Percentiles rank a stretch among this genome's conserved stretches.
These are phyloP conservation scores for Iselma pallidipennis DNA, from an alignment of 2,888 invertebrate genomes.

Conservation along the genomic window DNA sequence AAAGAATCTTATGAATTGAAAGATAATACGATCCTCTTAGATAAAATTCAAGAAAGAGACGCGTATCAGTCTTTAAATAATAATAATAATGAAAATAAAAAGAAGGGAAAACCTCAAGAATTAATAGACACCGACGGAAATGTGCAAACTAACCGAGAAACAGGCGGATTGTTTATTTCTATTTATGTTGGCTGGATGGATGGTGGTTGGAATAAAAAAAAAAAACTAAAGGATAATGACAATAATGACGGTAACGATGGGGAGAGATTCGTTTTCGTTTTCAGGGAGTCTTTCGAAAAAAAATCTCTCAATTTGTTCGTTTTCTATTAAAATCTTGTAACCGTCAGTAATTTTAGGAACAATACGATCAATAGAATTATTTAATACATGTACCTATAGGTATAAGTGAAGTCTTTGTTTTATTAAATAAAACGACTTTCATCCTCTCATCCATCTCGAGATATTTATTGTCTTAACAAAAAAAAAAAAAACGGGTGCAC, in stretches of 20 bases:
- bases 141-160: constrained; percentile 36
- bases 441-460: constrained; percentile 39
- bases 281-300: too few species aligned
- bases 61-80: constrained; percentile 7
- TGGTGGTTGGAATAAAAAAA: constrained; percentile 17
- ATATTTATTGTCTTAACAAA: constrained; percentile 33
- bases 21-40: constrained; percentile 20
- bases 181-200: constrained; percentile 43
- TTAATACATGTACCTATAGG: too few species aligned
- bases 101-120: not conserved
- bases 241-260: too few species aligned
- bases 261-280: constrained; percentile 11
- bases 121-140: constrained; percentile 35
- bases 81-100: not conserved
- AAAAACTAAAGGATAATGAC: too few species aligned
- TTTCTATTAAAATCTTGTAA: too few species aligned
- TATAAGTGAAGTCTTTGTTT: constrained; percentile 36
- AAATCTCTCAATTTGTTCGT: too few species aligned
- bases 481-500: constrained; percentile 25
- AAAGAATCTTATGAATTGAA: constrained; percentile 23
- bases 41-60: constrained; percentile 12
- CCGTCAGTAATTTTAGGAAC: too few species aligned
- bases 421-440: constrained; percentile 30
- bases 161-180: constrained; percentile 44
- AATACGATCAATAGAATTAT: not conserved